Base-by-base conservation (phyloP, 2,888 invertebrate species). In the Gisinianus flammeolus region DNA sequence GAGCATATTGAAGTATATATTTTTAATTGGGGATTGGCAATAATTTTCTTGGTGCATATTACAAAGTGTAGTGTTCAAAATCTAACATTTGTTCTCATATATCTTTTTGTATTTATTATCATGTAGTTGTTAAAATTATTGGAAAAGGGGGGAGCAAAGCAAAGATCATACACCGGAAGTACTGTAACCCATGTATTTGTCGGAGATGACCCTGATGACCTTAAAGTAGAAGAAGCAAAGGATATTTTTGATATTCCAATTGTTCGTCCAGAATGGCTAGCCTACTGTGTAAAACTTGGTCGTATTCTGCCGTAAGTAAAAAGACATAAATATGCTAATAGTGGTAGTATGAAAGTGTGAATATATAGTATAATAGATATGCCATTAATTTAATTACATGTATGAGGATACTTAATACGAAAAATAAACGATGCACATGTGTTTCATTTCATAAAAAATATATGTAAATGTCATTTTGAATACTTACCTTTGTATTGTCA, bases 231-330 rank as follows among this genome's bases (percentile, higher is more conserved):
- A 78, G 95, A 96, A 88, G 96, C 96, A 12, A 92, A 93, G 86
- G 97, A 98, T 86, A 90, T 98, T 22, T 98, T 96, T 88, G 96
- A 95, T 88, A 92, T 96, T 77, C 96, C 96, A 80, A 94, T 96
- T 83, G 93, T 97, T 76, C 93, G 92, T 62, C 92, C 92, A 86
- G 91, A 92, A 87, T 98, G 97, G 97, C 93, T 97, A 80, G 87
- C 91, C 62, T 87, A 89, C 81, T 91, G 91, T 54, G 88, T 88
- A 24, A 89, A 89, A 86, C 90, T 90, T 86, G 89, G 88, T 74
- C 89, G 88, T 84, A 86, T 90, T 79, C 86, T 91, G 77, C 90
- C 91, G 90, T 91, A 91, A 88, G 89, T 88, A 22, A 62, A 22
- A 62, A 24, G 3, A 22, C 16, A 54, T 8, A 54, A n/a, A n/a